These are phyloP conservation scores for Dryobota labecula DNA, from an alignment of 2,888 invertebrate genomes.

Conservation along the genomic window DNA sequence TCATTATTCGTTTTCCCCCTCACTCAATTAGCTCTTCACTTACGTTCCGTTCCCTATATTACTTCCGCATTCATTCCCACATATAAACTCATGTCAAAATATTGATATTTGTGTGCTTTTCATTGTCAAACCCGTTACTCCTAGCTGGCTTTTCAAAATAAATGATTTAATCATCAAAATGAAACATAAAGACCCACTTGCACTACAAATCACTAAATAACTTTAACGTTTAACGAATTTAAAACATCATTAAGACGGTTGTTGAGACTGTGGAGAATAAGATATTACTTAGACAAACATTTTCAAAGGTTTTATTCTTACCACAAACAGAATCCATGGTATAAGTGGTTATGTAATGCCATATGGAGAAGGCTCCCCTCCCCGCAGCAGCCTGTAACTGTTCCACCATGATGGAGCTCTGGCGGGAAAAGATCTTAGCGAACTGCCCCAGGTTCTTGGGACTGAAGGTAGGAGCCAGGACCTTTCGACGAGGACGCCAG, in stretches of 20 bases:
- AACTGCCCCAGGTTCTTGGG: constrained; percentile 71
- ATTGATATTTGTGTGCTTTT: not conserved
- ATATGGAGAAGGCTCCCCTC: constrained; percentile 70
- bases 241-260: not conserved
- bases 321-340: constrained; percentile 77
- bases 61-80: too few relatives aligned
- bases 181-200: not conserved
- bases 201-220: not conserved
- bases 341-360: constrained; percentile 73
- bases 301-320: constrained; percentile 41
- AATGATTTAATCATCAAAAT: not conserved
- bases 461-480: constrained; percentile 73
- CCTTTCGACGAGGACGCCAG: constrained; percentile 75
- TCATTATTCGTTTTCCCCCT: too few relatives aligned
- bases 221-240: not conserved
- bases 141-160: not conserved
- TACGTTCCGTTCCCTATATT: too few relatives aligned
- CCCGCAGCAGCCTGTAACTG: constrained; percentile 63
- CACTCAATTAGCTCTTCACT: too few relatives aligned
- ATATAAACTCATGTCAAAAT: not conserved
- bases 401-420: constrained; percentile 69
- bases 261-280: not conserved
- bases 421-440: constrained; percentile 68
- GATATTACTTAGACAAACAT: not conserved
- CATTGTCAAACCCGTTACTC: not conserved